Evolutionary conservation across 1,140 invertebrate genomes (phyloP), one percentile per base, ranked within the genome.

Genomic region (Diabrotica undecimpunctata): DNA sequence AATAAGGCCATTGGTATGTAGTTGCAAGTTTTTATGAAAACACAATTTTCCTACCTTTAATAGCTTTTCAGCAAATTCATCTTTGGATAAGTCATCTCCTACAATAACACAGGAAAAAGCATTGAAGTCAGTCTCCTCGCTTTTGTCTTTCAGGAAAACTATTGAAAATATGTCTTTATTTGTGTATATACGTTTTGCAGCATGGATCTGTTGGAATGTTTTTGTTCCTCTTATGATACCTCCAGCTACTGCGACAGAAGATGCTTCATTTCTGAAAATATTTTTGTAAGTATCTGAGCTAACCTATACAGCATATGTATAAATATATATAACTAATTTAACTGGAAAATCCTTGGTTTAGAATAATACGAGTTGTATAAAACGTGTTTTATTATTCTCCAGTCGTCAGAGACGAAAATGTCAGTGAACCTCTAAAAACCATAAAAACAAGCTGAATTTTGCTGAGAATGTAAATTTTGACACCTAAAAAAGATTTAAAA

Each of bases 61-160:
- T 12, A 73, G 39, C 46, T 73, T 51, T 14, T 66, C 54, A 55
- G 70, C 55, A 59, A 72, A 70, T 60, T 74, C 72, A 60, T 67
- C 60, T 53, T 69, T 66, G 1, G 70, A 62, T 14, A 70, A 65
- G 36, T 67, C 62, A 60, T 62, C 63, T 37, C 64, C 69, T n/a
- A 54, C 64, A 36, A 74, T 72, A 9, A 74, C 72, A 64, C 60
- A 59, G 1, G 72, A 74, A 53, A 63, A 70, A 36, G 72, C 67
- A 46, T 69, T 59, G 66, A 74, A 74, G 39, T 70, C 54, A 50
- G 59, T 52, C 6, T 65, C 41, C 25, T 6, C 36, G 36, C 38
- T 58, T 41, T 35, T 51, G 14, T 74, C 66, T 61, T 71, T 67
- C 37, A 67, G 12, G 39, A 74, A 72, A n/a, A 61, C 35, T 61